Evolutionary conservation across 37 sponge, comb jelly and placozoan species (phyloP).

Genomic region (Mnemiopsis leidyi): DNA sequence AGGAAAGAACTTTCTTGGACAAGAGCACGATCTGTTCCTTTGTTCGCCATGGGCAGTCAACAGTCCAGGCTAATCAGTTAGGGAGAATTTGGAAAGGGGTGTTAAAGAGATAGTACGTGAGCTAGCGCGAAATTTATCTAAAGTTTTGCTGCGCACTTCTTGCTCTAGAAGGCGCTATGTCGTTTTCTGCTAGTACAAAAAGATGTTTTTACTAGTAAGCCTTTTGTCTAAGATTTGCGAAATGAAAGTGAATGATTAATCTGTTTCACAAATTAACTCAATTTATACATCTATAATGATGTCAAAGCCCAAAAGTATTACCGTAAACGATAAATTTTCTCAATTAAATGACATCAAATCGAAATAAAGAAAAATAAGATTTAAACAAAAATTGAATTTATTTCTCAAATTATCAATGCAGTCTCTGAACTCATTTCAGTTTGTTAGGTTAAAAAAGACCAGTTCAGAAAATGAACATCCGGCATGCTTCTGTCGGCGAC

Average conservation of each 20-base stretch:
- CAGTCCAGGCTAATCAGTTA: too few species aligned
- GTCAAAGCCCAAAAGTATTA: background rate
- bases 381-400: background rate
- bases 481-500: constrained; percentile 47
- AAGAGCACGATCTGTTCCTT: too few species aligned
- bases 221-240: too few species aligned
- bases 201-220: too few species aligned
- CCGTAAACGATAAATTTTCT: background rate
- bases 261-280: too few species aligned
- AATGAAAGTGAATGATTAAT: too few species aligned
- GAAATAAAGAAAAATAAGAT: background rate
- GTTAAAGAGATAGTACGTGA: background rate
- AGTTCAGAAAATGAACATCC: constrained; percentile 33
- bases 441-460: background rate
- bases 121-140: constrained; percentile 65
- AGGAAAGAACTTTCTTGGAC: too few species aligned
- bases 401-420: constrained; percentile 3
- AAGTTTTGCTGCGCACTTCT: constrained; percentile 30
- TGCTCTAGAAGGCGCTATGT: background rate
- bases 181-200: constrained; percentile 30
- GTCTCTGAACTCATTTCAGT: background rate
- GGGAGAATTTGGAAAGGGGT: too few species aligned
- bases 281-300: background rate
- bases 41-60: too few species aligned
- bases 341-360: too few species aligned